Evolutionary conservation across 2,888 invertebrate species (phyloP).

Genomic region (Steromphala cineraria): DNA sequence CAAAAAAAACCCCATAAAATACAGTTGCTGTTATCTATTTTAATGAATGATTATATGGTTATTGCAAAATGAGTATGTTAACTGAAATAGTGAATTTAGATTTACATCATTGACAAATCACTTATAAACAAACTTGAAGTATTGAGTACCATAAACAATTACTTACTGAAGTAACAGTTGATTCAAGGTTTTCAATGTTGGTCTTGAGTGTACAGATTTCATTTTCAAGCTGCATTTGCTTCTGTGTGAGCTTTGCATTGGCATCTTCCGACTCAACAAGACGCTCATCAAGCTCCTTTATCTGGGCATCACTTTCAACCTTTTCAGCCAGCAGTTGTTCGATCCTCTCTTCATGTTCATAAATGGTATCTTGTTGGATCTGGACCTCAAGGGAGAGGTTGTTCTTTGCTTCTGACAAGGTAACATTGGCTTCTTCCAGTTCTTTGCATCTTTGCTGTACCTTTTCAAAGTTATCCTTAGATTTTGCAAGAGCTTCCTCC

Average conservation of each 20-base stretch:
- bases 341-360: slow-evolving; percentile 94
- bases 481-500: slow-evolving; percentile 97
- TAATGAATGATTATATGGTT: no score
- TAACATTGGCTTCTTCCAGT: slow-evolving; percentile 93
- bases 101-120: no score
- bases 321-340: slow-evolving; percentile 96
- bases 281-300: slow-evolving; percentile 96
- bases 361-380: slow-evolving; percentile 89
- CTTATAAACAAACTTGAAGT: no score
- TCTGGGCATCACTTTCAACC: slow-evolving; percentile 95
- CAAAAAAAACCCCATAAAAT: no score
- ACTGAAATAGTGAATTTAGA: no score
- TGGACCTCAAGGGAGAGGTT: slow-evolving; percentile 90
- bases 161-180: slow-evolving; percentile 80
- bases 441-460: slow-evolving; percentile 98
- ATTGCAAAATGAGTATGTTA: no score
- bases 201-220: slow-evolving; percentile 96
- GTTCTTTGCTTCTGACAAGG: slow-evolving; percentile 95
- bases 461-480: slow-evolving; percentile 94
- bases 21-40: no score
- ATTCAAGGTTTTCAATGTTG: slow-evolving; percentile 97
- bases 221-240: slow-evolving; percentile 97
- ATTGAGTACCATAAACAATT: no score
- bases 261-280: slow-evolving; percentile 98
- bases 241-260: slow-evolving; percentile 93